Conservation (phyloP, 2,888 invertebrate species). For the Nymphalis c-album region DNA sequence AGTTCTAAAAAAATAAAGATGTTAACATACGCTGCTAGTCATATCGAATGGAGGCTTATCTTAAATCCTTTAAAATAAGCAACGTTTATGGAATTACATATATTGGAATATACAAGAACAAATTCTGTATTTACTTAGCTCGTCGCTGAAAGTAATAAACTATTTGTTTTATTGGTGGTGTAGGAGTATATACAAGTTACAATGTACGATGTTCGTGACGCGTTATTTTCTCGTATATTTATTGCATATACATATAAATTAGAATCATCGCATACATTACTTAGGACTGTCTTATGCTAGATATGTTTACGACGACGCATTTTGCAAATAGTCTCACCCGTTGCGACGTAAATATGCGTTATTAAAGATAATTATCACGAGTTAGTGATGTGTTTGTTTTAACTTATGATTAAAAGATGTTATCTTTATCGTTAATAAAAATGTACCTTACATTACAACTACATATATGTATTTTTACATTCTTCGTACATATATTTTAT, state of each 20-base stretch:
- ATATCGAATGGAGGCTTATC: slow-evolving; percentile 1
- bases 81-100: slow-evolving; percentile 8
- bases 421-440: too few relatives aligned
- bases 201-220: slow-evolving; percentile 28
- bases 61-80: slow-evolving; percentile 8
- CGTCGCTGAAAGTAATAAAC: slow-evolving; percentile 32
- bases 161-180: slow-evolving; percentile 27
- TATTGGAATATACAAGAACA: slow-evolving; percentile 24
- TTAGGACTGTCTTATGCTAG: slow-evolving; percentile 18
- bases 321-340: slow-evolving; percentile 30
- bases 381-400: slow-evolving; percentile 13
- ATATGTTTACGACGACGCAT: slow-evolving; percentile 31
- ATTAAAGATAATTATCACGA: slow-evolving; percentile 24
- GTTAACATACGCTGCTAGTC: background rate
- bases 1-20: background rate
- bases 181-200: slow-evolving; percentile 27
- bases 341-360: slow-evolving; percentile 15
- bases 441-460: too few relatives aligned
- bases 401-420: slow-evolving; percentile 3
- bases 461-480: too few relatives aligned
- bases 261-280: slow-evolving; percentile 27
- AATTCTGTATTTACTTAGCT: slow-evolving; percentile 30
- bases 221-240: slow-evolving; percentile 31
- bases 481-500: too few relatives aligned
- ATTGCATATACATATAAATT: slow-evolving; percentile 32